Conservation (phyloP, 2,888 invertebrate species). For the Agonopterix alstromeriana region DNA sequence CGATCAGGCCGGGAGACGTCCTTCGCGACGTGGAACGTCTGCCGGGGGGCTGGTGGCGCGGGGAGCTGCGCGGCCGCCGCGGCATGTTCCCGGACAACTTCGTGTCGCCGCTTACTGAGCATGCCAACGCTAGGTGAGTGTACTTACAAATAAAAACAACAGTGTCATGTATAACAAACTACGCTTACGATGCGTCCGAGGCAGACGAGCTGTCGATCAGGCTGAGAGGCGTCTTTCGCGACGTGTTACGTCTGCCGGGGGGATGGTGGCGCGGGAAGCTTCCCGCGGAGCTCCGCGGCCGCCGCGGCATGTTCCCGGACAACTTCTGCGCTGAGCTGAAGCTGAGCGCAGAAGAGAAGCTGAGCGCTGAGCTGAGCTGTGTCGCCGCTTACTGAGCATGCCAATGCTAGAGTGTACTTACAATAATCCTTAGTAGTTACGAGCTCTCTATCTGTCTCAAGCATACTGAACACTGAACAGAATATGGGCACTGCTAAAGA, state of each 20-base stretch:
- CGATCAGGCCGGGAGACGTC: constrained; percentile 88
- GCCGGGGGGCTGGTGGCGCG: constrained; percentile 94
- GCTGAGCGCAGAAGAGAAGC: too few species aligned
- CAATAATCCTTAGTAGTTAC: too few species aligned
- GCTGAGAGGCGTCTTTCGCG: constrained; percentile 89
- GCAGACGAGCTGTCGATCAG: constrained; percentile 89
- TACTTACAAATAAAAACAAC: constrained; percentile 7
- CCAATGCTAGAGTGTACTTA: constrained; percentile 37
- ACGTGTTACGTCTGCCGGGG: constrained; percentile 85
- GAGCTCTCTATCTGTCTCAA: too few species aligned
- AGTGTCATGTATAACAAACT: constrained; percentile 91
- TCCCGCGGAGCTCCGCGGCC: constrained; percentile 85
- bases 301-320: constrained; percentile 94
- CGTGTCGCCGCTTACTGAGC: constrained; percentile 80
- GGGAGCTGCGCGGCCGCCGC: constrained; percentile 85
- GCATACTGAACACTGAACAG: too few species aligned
- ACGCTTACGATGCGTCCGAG: constrained; percentile 90
- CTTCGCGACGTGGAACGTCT: constrained; percentile 87
- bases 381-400: constrained; percentile 71
- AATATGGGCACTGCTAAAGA: too few species aligned
- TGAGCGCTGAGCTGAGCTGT: too few species aligned
- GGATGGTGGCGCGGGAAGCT: constrained; percentile 98
- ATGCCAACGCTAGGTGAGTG: constrained; percentile 55
- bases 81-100: constrained; percentile 97
- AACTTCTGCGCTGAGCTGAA: too few species aligned